Evolutionary conservation across 2,113 vertebrate species (phyloP), one percentile per base, ranked within the genome.

Genomic region (Puntigrus tetrazona): DNA sequence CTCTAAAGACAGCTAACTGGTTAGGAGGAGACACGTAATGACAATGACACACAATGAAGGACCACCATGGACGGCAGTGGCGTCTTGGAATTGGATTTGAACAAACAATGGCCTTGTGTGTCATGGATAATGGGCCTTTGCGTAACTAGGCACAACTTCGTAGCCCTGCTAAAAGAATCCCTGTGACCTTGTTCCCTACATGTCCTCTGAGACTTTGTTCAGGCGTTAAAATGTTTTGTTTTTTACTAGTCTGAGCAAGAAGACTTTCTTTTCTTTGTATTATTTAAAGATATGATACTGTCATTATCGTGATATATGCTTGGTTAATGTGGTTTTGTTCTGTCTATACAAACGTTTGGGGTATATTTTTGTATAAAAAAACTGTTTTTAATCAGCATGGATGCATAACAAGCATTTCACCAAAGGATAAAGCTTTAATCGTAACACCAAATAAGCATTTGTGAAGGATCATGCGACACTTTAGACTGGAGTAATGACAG

Each of bases 201-300:
- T 73, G 31, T 67, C 38, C 20, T 36, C 47, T 20, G 8, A 78
- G 8, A 80, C 84, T 89, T 90, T 87, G 88, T 27, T 86, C 77
- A 67, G 95, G 96, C 85, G 98, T 93, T 90, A 57, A 77, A 67
- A 31, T 16, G 25, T 31, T n/a, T 43, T 11, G 20, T 72, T 22
- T 38, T 25, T 72, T n/a, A n/a, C 36, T 25, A 43, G 55, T 59
- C 22, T 59, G 22, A 59, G 7, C 55, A 67, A 59, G 7, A 22
- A 67, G 63, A 67, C 14, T 70, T 22, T 70, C n/a, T 50, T 65
- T 36, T 22, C 65, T 70, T 70, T 38, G 34, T 11, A 20, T 38
- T n/a, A 20, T 20, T 34, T 29, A 7, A 36, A 20, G 20, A 20
- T 36, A 36, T 65, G 14, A 63, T 63, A 18, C 63, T 27, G 14